Conservation (phyloP, 2,888 invertebrate species). For the Augiades crinisus region DNA sequence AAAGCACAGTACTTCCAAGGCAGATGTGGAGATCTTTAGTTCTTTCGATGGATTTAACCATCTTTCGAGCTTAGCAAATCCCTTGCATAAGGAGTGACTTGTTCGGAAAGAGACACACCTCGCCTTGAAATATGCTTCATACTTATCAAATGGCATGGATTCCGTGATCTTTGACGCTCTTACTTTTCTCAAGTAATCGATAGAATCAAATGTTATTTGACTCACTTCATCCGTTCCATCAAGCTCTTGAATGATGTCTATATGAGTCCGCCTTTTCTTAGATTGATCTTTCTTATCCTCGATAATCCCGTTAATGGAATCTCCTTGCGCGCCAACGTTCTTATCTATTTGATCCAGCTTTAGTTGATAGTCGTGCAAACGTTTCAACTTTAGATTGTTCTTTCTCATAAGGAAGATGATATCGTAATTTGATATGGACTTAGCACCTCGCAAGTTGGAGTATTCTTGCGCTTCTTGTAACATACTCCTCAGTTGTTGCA, state of each 20-base stretch:
- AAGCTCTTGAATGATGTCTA: slow-evolving; percentile 76
- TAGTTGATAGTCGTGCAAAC: slow-evolving; percentile 87
- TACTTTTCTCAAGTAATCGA: slow-evolving; percentile 81
- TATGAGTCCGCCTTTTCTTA: slow-evolving; percentile 67
- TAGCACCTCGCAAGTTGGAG: slow-evolving; percentile 83
- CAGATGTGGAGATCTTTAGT: slow-evolving; percentile 81
- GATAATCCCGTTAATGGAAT: slow-evolving; percentile 51
- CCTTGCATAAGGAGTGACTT: slow-evolving; percentile 73
- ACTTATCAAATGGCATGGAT: slow-evolving; percentile 80
- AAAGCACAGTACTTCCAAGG: slow-evolving; percentile 90
- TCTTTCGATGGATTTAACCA: slow-evolving; percentile 85
- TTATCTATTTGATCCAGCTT: slow-evolving; percentile 77
- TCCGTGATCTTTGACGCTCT: slow-evolving; percentile 81
- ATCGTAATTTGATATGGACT: slow-evolving; percentile 82
- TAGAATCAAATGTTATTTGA: slow-evolving; percentile 76
- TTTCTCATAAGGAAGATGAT: slow-evolving; percentile 92
- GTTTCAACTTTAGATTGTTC: slow-evolving; percentile 88
- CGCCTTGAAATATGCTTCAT: slow-evolving; percentile 90
- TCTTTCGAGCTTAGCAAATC: slow-evolving; percentile 79
- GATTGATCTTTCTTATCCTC: slow-evolving; percentile 79
- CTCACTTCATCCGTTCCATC: slow-evolving; percentile 81
- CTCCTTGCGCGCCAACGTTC: slow-evolving; percentile 41
- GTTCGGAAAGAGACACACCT: slow-evolving; percentile 86
- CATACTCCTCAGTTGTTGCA: slow-evolving; percentile 89
- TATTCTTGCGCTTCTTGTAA: slow-evolving; percentile 88